Evolutionary conservation across 2,888 invertebrate species (phyloP).

Genomic region (Stenchaetothrips biformis): DNA sequence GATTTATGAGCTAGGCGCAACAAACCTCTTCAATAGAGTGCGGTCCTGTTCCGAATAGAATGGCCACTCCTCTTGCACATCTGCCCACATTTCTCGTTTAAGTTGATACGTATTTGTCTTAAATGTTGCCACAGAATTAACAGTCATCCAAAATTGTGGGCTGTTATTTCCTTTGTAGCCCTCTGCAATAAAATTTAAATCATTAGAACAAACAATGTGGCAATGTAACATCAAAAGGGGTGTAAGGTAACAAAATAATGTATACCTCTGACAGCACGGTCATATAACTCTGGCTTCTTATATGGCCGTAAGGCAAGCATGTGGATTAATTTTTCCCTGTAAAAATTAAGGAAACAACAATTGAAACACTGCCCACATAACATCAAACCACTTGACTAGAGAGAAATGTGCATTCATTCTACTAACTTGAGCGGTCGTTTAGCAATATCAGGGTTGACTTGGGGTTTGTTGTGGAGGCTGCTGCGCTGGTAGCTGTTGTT

Average conservation of each 20-base stretch:
- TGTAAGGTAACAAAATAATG: slow-evolving; percentile 30
- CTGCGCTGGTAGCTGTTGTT: slow-evolving; percentile 18
- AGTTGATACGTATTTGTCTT: slow-evolving; percentile 87
- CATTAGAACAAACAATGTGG: background rate
- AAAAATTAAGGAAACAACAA: slow-evolving; percentile 46
- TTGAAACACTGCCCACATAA: background rate
- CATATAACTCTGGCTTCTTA: slow-evolving; percentile 86
- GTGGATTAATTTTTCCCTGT: slow-evolving; percentile 89
- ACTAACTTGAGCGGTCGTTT: slow-evolving; percentile 29
- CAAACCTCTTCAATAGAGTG: slow-evolving; percentile 76
- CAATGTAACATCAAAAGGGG: slow-evolving; percentile 3
- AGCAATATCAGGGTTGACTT: slow-evolving; percentile 18
- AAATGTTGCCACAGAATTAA: slow-evolving; percentile 53
- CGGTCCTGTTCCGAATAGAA: slow-evolving; percentile 87
- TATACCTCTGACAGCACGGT: slow-evolving; percentile 75
- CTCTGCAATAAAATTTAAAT: slow-evolving; percentile 16
- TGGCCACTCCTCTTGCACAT: slow-evolving; percentile 91
- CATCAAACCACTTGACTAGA: background rate
- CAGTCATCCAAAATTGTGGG: slow-evolving; percentile 8
- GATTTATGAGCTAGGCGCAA: background rate
- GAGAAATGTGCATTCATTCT: background rate
- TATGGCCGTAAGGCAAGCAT: slow-evolving; percentile 86
- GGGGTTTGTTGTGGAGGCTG: slow-evolving; percentile 2
- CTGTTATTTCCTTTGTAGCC: background rate
- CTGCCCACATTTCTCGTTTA: slow-evolving; percentile 83